phyloP scores from a whole-genome alignment of 1,140 invertebrate genomes.

The Eriocheir sinensis region DNA sequence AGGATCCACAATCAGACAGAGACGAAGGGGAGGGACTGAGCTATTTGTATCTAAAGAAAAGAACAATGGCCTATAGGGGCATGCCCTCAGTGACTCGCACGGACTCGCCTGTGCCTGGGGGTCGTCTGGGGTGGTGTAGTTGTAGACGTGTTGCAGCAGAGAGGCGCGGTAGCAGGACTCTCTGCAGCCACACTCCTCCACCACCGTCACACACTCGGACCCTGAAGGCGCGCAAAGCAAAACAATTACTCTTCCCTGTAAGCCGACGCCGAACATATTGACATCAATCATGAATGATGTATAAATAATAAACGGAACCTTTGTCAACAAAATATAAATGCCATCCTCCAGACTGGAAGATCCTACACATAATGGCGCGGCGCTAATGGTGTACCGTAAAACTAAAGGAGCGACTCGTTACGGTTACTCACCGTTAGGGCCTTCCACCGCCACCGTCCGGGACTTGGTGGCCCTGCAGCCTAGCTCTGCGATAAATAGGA shows the following conservation, averaged over 20 bases:
- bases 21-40: neutral
- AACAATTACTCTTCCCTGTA: neutral
- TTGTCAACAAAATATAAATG: neutral
- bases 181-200: constrained; percentile 81
- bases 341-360: neutral
- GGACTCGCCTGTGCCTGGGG: constrained; percentile 53
- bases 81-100: neutral
- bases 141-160: constrained; percentile 80
- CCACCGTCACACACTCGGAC: constrained; percentile 56
- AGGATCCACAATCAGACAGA: neutral
- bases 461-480: constrained; percentile 82
- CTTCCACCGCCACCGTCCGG: constrained; percentile 82
- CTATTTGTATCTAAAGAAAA: neutral
- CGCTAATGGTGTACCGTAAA: too few species aligned
- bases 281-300: too few species aligned
- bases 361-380: too few species aligned
- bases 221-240: constrained; percentile 32
- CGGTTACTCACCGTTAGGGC: constrained; percentile 83
- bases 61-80: neutral
- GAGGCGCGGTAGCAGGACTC: constrained; percentile 81
- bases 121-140: constrained; percentile 77
- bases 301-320: neutral
- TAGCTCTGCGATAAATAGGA: constrained; percentile 60
- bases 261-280: neutral
- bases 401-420: too few species aligned